Conservation (phyloP, 2,888 invertebrate genomes). For the Drosophila vallismaia region DNA sequence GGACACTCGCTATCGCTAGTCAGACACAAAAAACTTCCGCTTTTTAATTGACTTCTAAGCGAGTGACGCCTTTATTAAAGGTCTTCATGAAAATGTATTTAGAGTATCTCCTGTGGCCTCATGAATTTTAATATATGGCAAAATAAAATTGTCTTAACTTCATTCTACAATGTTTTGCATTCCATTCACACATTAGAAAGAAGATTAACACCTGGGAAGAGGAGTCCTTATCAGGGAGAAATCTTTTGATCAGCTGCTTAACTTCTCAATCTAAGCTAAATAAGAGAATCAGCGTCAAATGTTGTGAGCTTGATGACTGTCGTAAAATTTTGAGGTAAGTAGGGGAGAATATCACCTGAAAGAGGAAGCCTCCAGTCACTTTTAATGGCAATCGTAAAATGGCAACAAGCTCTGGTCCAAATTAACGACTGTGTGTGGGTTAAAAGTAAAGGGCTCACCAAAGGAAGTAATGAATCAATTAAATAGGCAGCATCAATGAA, state of each 20-base stretch:
- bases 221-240: conserved; percentile 14
- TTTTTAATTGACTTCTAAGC: conserved; percentile 70
- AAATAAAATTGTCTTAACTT: conserved; percentile 55
- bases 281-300: conserved; percentile 49
- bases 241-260: conserved; percentile 28
- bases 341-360: conserved; percentile 17
- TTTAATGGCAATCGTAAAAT: conserved; percentile 66
- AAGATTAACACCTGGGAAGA: conserved; percentile 54
- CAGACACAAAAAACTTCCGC: conserved; percentile 60
- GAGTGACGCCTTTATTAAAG: conserved; percentile 35
- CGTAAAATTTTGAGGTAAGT: conserved; percentile 46
- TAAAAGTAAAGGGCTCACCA: conserved; percentile 13
- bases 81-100: neutral
- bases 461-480: conserved; percentile 69
- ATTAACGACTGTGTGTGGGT: conserved; percentile 56
- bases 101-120: conserved; percentile 24
- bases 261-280: conserved; percentile 30
- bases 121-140: conserved; percentile 64
- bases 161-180: conserved; percentile 53
- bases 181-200: conserved; percentile 65
- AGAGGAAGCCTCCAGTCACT: conserved; percentile 11
- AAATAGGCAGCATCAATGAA: conserved; percentile 27
- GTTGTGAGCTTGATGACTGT: conserved; percentile 47
- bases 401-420: conserved; percentile 48
- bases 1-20: conserved; percentile 37